Base-by-base conservation (phyloP, 2,113 vertebrate genomes). In the Phrynosoma platyrhinos region DNA sequence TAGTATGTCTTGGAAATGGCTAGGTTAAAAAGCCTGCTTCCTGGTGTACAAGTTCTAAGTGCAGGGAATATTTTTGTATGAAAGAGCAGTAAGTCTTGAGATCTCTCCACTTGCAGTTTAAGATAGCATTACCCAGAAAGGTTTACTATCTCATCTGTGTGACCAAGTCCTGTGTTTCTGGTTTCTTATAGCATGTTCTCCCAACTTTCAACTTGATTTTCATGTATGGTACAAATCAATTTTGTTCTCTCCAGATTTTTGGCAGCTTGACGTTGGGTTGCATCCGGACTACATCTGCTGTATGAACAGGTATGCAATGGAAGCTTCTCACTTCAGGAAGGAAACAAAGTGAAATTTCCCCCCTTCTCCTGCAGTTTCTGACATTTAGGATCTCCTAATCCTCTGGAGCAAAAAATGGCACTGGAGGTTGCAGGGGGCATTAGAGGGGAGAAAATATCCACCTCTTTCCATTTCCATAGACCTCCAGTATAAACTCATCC, bases 201-300 rank as follows among this genome's bases (percentile, higher is more conserved):
- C 30, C 52, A 58, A 30, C 9, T 58, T 72, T 42, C 42, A 74
- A 13, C 71, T 62, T 78, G 47, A 78, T 68, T 47, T 75, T 52
- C 75, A 91, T 30, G 71, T 78, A 25, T 30, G 0, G 0, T 83
- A 89, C 52, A 74, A 74, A 79, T 74, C 68, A 85, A 4, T 27
- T 62, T 42, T n/a, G 7, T 58, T 55, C 55, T 30, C n/a, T 27
- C 47, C 42, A 89, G 21, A 69, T 82, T 88, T 78, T 75, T 88
- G 87, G 52, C 86, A 91, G 83, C 76, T 47, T 91, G 79, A 55
- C 91, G 32, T 72, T 32, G n/a, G n/a, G 25, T 36, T 36, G 36
- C 36, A 36, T 36, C 36, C 36, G 14, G 55, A 58, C 9, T 9
- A 58, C 14, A 58, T 58, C 14, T 58, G 5, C 58, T 62, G 58